Conservation (phyloP, 1,140 invertebrate species). For the Eueides isabella region DNA sequence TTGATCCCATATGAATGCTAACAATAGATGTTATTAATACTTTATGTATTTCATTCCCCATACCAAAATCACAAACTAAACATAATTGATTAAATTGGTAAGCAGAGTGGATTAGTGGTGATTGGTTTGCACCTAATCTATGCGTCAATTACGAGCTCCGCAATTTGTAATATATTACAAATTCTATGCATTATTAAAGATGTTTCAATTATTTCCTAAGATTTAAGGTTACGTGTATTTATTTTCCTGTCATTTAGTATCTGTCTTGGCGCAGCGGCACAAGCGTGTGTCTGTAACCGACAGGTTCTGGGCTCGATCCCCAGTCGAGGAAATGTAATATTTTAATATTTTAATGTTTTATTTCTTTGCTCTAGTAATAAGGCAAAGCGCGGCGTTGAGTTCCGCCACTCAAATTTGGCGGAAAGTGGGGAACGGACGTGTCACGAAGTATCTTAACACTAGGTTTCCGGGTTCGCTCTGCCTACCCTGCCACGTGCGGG, state of each 20-base stretch:
- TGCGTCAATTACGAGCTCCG: conserved; percentile 32
- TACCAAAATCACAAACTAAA: conserved; percentile 42
- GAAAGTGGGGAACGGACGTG: no score
- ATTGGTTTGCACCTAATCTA: conserved; percentile 51
- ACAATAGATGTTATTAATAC: background rate
- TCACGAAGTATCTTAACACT: no score
- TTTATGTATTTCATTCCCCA: conserved; percentile 3
- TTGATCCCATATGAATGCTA: background rate
- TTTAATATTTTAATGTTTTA: no score
- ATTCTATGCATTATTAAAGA: conserved; percentile 4
- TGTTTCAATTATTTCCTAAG: background rate
- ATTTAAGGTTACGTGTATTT: background rate
- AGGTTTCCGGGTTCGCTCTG: no score
- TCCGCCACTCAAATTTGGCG: no score
- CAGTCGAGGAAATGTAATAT: no score
- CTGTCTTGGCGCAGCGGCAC: no score
- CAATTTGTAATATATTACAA: conserved; percentile 25
- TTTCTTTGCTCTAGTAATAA: no score
- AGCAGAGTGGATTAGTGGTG: conserved; percentile 46
- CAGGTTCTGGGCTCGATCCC: no score
- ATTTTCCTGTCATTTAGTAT: background rate
- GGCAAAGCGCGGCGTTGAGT: no score
- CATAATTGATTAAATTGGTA: conserved; percentile 56
- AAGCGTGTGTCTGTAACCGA: no score
- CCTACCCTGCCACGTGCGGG: no score